Evolutionary conservation across 2,113 vertebrate genomes (phyloP).

Genomic region (Helogale parvula): DNA sequence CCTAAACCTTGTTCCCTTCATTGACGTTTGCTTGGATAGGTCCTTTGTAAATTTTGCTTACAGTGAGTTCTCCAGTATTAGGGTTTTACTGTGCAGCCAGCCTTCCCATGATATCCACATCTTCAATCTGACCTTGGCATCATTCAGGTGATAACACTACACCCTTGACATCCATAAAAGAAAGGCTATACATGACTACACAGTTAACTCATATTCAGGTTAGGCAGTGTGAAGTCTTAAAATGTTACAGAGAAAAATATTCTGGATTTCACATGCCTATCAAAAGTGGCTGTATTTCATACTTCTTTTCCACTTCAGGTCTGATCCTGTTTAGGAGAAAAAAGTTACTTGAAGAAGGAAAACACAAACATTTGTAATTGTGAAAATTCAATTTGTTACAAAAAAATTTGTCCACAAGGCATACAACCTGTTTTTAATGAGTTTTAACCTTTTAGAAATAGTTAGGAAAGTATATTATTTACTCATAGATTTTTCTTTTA

Average conservation of each 20-base stretch:
- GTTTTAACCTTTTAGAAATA: not conserved
- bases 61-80: not conserved
- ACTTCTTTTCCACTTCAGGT: not conserved
- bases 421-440: not conserved
- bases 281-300: not conserved
- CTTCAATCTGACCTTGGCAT: constrained; percentile 22
- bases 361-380: not conserved
- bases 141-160: not conserved
- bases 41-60: constrained; percentile 20
- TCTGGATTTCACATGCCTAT: not conserved
- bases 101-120: not conserved
- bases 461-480: not conserved
- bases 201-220: not conserved
- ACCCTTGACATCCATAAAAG: constrained; percentile 16
- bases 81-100: not conserved
- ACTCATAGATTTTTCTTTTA: not conserved
- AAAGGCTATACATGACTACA: not conserved
- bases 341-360: not conserved
- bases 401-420: not conserved
- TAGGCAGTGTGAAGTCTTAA: not conserved
- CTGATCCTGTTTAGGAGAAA: not conserved
- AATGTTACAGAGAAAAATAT: constrained; percentile 12
- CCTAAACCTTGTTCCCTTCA: not conserved
- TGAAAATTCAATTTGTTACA: not conserved
- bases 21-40: not conserved